Evolutionary conservation across 2,797 vertebrate genomes (phyloP), one percentile per base, ranked within the genome.

Genomic region (Acridotheres tristis): DNA sequence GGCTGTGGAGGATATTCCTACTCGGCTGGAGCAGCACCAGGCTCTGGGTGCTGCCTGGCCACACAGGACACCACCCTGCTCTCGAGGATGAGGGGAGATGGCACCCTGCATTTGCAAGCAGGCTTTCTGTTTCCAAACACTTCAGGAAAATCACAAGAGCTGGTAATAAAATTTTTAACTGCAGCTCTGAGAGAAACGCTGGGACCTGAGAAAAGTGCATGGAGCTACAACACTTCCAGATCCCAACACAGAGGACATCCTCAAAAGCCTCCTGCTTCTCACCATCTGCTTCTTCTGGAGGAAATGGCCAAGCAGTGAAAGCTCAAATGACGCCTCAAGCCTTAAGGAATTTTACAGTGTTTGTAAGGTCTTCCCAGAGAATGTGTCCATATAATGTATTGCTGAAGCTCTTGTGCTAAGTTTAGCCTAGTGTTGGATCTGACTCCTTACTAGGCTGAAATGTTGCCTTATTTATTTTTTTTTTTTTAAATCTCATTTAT

Each of bases 381-480:
- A 43, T 1, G 2, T 8, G 23, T 34, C 36, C 2, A 1, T 13
- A 11, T 5, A 51, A 51, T 1, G 5, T 1, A 48, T 1, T 3
- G 2, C 9, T 45, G 40, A 68, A 78, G 40, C 16, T 67, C 36
- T 20, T 11, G 16, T 3, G 2, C 5, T 5, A 58, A 66, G 40
- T 30, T 55, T 10, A 82, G 53, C 18, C 45, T 32, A 40, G 17
- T 19, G 58, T 1, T 36, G 50, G 42, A 50, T 47, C 47, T 1
- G 2, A 55, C 40, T 66, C 29, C 18, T 53, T 4, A 51, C 3
- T 20, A 55, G 50, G 27, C n/a, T 82, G 59, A 76, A 82, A 62
- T 50, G 29, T 2, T 32, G 15, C 3, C 25, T 30, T 34, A 34
- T 34, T 34, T 34, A 34, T 53, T 26, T 4, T 1, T 36, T 36